Percentiles rank a stretch among this genome's conserved stretches.
Conservation (phyloP, 2,113 vertebrate species). For the Dolichotis patagonum region DNA sequence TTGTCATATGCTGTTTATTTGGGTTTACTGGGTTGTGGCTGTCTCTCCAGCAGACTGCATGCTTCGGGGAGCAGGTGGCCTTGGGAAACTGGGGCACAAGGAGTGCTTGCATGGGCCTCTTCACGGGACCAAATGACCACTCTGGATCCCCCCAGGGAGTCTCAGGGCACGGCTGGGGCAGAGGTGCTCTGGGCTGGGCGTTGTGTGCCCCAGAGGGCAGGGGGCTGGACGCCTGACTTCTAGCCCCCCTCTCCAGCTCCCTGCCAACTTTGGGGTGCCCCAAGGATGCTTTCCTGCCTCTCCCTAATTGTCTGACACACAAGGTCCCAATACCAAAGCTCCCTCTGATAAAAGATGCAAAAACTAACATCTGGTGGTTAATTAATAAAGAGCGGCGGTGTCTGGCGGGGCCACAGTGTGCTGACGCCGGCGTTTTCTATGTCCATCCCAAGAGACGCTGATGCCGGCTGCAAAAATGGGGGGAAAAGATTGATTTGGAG, state of each 20-base stretch:
- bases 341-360: conserved; percentile 77
- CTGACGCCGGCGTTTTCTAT: conserved; percentile 67
- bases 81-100: rapidly evolving
- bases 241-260: rapidly evolving
- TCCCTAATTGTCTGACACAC: conserved; percentile 71
- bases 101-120: not conserved
- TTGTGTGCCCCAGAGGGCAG: not conserved
- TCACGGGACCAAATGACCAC: not conserved
- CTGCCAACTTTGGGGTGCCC: not conserved
- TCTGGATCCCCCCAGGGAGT: not conserved
- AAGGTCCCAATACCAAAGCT: conserved; percentile 70
- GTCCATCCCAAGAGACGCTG: conserved; percentile 73
- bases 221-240: not conserved
- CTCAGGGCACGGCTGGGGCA: too few relatives aligned
- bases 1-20: not conserved
- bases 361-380: conserved; percentile 80
- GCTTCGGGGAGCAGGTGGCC: not conserved
- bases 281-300: conserved; percentile 17
- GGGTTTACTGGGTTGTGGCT: not conserved
- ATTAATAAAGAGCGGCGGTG: conserved; percentile 78
- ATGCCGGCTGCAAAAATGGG: not conserved
- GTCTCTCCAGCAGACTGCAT: not conserved
- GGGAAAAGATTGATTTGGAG: conserved; percentile 40
- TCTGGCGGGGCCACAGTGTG: conserved; percentile 64
- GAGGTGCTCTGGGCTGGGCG: not conserved